These are phyloP conservation scores for Parasteatoda lunata DNA, from an alignment of 2,888 invertebrate species.

Conservation along the genomic window DNA sequence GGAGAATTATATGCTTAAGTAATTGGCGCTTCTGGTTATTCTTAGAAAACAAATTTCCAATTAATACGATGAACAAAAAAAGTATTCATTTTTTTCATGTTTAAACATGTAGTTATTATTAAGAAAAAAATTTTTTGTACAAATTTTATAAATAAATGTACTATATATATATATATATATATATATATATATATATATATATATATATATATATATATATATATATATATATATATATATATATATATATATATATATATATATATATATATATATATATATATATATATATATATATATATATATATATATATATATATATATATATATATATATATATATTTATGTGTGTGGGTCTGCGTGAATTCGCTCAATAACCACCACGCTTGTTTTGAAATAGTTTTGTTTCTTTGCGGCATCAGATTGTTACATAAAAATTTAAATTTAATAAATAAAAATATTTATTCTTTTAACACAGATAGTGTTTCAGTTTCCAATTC, in stretches of 20 bases:
- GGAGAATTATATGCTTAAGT: too few species aligned
- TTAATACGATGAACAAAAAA: too few species aligned
- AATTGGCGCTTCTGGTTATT: too few species aligned
- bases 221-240: slow-evolving; percentile 16
- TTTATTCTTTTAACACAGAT: too few species aligned
- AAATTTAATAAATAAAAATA: too few species aligned
- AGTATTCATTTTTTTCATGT: too few species aligned
- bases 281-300: slow-evolving; percentile 33
- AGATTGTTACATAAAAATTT: too few species aligned
- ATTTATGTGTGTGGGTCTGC: slow-evolving; percentile 14
- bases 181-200: slow-evolving; percentile 21
- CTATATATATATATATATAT: slow-evolving; percentile 7
- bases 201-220: slow-evolving; percentile 21
- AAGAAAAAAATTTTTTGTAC: not conserved
- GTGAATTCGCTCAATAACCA: too few species aligned
- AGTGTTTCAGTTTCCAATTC: too few species aligned
- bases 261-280: slow-evolving; percentile 32
- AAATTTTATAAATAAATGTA: not conserved
- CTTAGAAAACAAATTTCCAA: too few species aligned
- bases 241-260: slow-evolving; percentile 28
- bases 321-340: slow-evolving; percentile 38
- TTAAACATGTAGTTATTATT: not conserved
- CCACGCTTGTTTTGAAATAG: too few species aligned
- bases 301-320: slow-evolving; percentile 40
- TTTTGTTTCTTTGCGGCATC: too few species aligned